Conservation (phyloP, 2,113 vertebrate genomes). For the Brachypodius melanocephalos region DNA sequence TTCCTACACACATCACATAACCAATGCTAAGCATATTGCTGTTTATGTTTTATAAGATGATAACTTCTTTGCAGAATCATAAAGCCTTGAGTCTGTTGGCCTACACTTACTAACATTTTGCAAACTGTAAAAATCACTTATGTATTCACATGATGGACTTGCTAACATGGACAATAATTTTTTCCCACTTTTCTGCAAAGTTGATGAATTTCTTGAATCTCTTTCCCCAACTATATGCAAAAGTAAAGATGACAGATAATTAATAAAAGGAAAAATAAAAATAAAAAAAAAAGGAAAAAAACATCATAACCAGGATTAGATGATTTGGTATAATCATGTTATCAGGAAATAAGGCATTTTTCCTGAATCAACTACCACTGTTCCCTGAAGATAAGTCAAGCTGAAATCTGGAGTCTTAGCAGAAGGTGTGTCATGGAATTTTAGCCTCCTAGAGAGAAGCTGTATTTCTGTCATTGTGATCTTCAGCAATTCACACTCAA, state of each 20-base stretch:
- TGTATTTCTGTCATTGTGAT: not conserved
- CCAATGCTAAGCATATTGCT: not conserved
- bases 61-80: not conserved
- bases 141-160: not conserved
- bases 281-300: not conserved
- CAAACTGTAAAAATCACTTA: not conserved
- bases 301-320: not conserved
- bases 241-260: not conserved
- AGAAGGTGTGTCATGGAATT: not conserved
- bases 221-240: not conserved
- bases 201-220: not conserved
- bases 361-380: not conserved
- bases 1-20: not conserved
- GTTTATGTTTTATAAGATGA: not conserved
- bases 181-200: not conserved
- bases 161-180: not conserved
- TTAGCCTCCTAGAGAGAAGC: not conserved
- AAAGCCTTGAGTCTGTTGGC: not conserved
- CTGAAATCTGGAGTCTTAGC: not conserved
- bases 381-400: not conserved
- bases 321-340: not conserved
- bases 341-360: not conserved
- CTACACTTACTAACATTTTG: not conserved
- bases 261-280: no score
- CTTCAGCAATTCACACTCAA: not conserved